Evolutionary conservation across 2,113 vertebrate species (phyloP).

Genomic region (Galeopterus variegatus): DNA sequence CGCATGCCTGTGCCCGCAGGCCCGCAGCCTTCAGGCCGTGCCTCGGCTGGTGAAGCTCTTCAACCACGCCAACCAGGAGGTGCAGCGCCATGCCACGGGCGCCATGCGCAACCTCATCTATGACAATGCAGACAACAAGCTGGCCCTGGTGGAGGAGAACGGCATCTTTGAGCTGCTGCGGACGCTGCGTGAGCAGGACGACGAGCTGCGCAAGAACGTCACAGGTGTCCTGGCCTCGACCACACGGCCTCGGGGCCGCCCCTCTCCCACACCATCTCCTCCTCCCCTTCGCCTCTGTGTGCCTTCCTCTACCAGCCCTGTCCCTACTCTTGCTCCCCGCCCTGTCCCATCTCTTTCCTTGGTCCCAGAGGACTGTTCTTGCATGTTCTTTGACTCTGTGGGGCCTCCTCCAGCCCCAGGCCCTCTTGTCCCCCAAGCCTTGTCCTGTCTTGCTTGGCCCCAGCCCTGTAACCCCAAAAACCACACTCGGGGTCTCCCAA

Average conservation of each 20-base stretch:
- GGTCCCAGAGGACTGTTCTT: fast-evolving
- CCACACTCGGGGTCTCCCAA: background rate
- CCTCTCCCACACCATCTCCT: background rate
- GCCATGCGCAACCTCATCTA: constrained; percentile 98
- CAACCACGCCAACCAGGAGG: constrained; percentile 95
- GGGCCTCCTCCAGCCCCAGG: background rate
- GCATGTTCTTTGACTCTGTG: too few species aligned
- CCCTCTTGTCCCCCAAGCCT: fast-evolving
- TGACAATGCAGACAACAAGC: constrained; percentile 95
- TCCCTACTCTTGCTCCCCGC: background rate
- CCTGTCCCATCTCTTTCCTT: fast-evolving
- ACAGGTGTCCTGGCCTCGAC: constrained; percentile 89
- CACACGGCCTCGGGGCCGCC: too few species aligned
- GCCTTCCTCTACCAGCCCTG: background rate
- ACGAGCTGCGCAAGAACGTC: constrained; percentile 96
- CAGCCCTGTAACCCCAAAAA: background rate
- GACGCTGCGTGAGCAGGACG: constrained; percentile 91
- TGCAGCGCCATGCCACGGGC: constrained; percentile 95
- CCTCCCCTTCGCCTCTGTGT: background rate
- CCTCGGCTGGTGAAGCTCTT: constrained; percentile 95
- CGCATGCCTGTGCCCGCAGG: constrained; percentile 84
- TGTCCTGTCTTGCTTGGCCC: background rate
- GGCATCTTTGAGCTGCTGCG: constrained; percentile 93
- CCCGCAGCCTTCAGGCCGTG: constrained; percentile 94
- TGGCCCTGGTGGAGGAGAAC: constrained; percentile 93